Percentiles rank a stretch among this genome's conserved stretches.
These are phyloP conservation scores for Hippocampus barbouri DNA, from an alignment of 2,113 vertebrate species.

Conservation along the genomic window DNA sequence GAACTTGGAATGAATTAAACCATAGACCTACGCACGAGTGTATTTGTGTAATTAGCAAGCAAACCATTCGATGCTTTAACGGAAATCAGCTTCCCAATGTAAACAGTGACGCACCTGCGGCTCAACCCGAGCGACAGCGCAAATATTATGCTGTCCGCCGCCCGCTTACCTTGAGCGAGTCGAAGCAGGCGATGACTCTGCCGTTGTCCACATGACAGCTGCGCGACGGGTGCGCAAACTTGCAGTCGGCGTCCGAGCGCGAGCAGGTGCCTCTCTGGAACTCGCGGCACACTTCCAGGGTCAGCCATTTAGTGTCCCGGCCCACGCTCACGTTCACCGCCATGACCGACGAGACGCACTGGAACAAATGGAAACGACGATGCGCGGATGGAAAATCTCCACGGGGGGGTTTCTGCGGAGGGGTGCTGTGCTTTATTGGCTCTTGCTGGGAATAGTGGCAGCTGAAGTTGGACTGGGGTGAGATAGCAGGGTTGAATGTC, in stretches of 20 bases:
- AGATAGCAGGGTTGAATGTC: conserved; percentile 32
- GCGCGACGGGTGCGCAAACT: conserved; percentile 94
- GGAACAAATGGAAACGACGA: conserved; percentile 15
- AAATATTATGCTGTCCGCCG: too few relatives aligned
- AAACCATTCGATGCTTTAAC: too few relatives aligned
- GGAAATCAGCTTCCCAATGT: too few relatives aligned
- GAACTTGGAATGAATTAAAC: too few relatives aligned
- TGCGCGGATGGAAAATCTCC: conserved; percentile 27
- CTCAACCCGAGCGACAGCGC: too few relatives aligned
- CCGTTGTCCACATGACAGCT: conserved; percentile 98
- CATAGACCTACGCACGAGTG: too few relatives aligned
- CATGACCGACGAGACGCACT: conserved; percentile 58
- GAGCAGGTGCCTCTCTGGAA: conserved; percentile 98
- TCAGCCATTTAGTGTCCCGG: conserved; percentile 98
- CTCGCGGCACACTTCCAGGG: conserved; percentile 97
- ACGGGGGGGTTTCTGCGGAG: conserved; percentile 16
- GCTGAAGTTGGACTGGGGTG: conserved; percentile 44
- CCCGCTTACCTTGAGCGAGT: conserved; percentile 92
- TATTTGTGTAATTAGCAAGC: too few relatives aligned
- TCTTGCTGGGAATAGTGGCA: conserved; percentile 55
- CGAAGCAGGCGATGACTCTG: conserved; percentile 97
- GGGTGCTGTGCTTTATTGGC: conserved; percentile 43
- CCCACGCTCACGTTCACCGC: conserved; percentile 89
- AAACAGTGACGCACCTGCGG: too few relatives aligned
- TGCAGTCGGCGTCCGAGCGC: conserved; percentile 91